A percentile compares a stretch with the other conserved stretches of the same genome.
Evolutionary conservation across 1,140 invertebrate genomes (phyloP).

Genomic region (Myzus persicae): DNA sequence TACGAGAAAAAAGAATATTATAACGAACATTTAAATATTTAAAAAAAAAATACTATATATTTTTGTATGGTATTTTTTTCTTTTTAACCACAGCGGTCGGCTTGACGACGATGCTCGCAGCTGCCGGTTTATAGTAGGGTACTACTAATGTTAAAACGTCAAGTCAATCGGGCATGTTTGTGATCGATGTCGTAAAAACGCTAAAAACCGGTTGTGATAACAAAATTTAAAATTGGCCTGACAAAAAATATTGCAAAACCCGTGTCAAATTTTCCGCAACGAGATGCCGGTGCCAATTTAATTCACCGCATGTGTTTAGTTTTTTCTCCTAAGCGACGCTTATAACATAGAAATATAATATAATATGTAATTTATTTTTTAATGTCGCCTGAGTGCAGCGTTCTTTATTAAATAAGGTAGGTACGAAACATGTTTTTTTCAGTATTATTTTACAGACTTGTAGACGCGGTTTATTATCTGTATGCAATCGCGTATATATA

Average conservation of each 20-base stretch:
- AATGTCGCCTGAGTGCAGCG: neutral
- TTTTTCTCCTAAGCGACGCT: neutral
- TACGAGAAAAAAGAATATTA: neutral
- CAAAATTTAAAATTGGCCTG: neutral
- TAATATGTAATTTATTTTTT: neutral
- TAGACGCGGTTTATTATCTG: slow-evolving; percentile 25
- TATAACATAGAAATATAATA: neutral
- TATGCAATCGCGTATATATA: neutral
- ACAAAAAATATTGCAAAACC: neutral
- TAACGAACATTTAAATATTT: neutral
- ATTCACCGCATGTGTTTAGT: neutral
- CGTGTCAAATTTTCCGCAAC: neutral
- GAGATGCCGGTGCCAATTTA: slow-evolving; percentile 29
- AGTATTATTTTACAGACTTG: slow-evolving; percentile 22
- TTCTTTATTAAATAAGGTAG: neutral
- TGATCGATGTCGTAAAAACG: neutral
- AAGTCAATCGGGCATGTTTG: neutral
- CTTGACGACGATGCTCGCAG: no score
- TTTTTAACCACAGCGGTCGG: neutral
- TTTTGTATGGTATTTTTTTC: neutral
- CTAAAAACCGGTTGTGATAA: neutral
- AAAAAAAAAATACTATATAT: neutral
- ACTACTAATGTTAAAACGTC: neutral
- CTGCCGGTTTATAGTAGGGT: neutral
- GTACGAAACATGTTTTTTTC: slow-evolving; percentile 17